Evolutionary conservation across 2,797 vertebrate genomes (phyloP), one percentile per base, ranked within the genome.

Genomic region (Furcifer pardalis): DNA sequence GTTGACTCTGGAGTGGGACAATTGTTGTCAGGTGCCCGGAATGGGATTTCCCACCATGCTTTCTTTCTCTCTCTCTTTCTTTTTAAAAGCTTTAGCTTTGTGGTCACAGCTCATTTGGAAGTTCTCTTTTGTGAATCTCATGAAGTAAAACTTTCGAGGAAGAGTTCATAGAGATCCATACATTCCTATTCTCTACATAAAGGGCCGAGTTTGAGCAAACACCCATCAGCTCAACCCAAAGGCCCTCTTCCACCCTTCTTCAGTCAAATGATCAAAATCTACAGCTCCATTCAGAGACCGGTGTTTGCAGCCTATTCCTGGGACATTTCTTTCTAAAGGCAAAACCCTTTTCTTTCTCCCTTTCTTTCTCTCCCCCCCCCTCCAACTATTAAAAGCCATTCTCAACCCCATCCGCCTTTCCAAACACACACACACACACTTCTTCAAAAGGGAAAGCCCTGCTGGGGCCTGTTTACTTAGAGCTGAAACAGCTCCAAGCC

Each of bases 401-500:
- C 52, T 56, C 13, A 19, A 56, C 52, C 52, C 79, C 40, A 40
- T 46, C 27, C 3, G 3, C 78, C 23, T 44, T 89, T 80, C 66
- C 59, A 10, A 86, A 79, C 52, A 74, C 44, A 5, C 89, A 79
- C 52, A 74, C 44, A 5, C 89, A 86, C 90, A 91, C 89, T 83
- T 91, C 94, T 94, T 96, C 95, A 96, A 93, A 96, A 95, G 94
- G 92, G 68, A 89, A 95, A 93, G 92, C 94, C 95, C 93, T 78
- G 92, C 72, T 88, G 73, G 77, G 93, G 87, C 94, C 92, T 97
- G 96, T 97, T 97, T 97, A 97, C 97, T 96, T 95, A 97, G 96
- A 96, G 94, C 92, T 95, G 95, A 96, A 97, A 97, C 95, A 96
- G 95, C 94, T 96, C 95, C 94, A 95, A 97, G 96, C 91, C 96